Evolutionary conservation across 2,888 invertebrate species (phyloP), one percentile per base, ranked within the genome.

Genomic region (Brenthis ino): DNA sequence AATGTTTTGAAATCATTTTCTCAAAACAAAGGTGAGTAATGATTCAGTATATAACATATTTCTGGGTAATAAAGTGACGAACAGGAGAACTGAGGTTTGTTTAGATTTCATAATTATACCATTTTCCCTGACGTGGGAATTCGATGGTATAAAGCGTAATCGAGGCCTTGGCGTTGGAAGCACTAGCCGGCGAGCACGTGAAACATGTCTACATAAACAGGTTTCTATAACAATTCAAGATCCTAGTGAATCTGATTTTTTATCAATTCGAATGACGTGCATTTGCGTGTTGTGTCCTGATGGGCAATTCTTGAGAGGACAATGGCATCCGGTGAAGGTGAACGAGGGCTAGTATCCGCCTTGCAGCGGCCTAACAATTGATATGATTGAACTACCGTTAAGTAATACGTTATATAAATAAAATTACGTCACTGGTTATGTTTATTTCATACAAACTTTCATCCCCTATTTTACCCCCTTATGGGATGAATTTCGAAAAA

Each of bases 201-300:
- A 87, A 86, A 88, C 86, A 84, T 82, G 83, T 82, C 77, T 76
- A 74, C 76, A 76, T 69, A 81, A 85, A 85, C 85, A 79, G 81
- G 85, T 85, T 85, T 79, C 77, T 76, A 79, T 78, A 64, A 78
- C 79, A 74, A 81, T 82, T 76, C 77, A 73, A 85, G 75, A 87
- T 88, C 87, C 87, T 88, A 85, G 84, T 83, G 83, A 80, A 81
- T 77, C 81, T 82, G 83, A 82, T 81, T 82, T 84, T 85, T 85
- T 81, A 81, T 79, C 43, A 69, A 72, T 71, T 4, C 71, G 77
- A 73, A 78, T 79, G 81, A 81, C 78, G 76, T 74, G 69, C 58
- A 67, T 60, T 75, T 72, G 76, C 79, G 75, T 77, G 77, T 69
- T 51, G 60, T 65, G 72, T 74, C 79, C 80, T 79, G 80, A 77